These are phyloP conservation scores for Pseudorhombus dupliciocellatus DNA, from an alignment of 2,113 vertebrate genomes.

Conservation along the genomic window DNA sequence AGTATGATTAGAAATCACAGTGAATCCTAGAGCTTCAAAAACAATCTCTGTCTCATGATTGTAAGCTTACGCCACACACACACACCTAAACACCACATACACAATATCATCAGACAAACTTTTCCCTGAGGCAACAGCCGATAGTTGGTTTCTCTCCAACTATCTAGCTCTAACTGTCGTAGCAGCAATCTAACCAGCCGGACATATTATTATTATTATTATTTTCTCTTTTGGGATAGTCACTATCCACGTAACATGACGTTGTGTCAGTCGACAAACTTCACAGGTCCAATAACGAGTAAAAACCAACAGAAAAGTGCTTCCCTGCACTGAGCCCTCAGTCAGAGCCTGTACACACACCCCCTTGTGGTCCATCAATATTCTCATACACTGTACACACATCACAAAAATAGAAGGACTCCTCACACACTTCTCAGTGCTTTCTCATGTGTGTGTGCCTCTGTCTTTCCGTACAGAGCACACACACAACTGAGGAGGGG, in stretches of 20 bases:
- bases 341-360: conserved; percentile 54
- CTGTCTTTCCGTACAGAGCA: conserved; percentile 47
- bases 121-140: conserved; percentile 79
- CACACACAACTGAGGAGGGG: conserved; percentile 47
- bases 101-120: conserved; percentile 68
- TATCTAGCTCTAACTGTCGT: conserved; percentile 64
- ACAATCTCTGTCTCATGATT: conserved; percentile 76
- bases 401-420: conserved; percentile 71
- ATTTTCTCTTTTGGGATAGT: conserved; percentile 49
- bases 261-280: conserved; percentile 63
- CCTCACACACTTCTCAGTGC: conserved; percentile 48
- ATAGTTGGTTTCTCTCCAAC: conserved; percentile 65
- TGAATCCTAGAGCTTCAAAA: conserved; percentile 71
- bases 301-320: conserved; percentile 43
- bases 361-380: conserved; percentile 80
- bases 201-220: conserved; percentile 28
- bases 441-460: conserved; percentile 45
- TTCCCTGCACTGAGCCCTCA: conserved; percentile 59
- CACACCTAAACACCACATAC: conserved; percentile 61
- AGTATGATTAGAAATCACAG: conserved; percentile 75
- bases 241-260: conserved; percentile 50
- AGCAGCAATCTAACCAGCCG: conserved; percentile 71
- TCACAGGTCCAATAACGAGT: conserved; percentile 71
- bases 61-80: conserved; percentile 74
- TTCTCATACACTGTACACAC: conserved; percentile 76